Evolutionary conservation across 1,140 invertebrate genomes (phyloP), one percentile per base, ranked within the genome.

Genomic region (Ruditapes philippinarum): DNA sequence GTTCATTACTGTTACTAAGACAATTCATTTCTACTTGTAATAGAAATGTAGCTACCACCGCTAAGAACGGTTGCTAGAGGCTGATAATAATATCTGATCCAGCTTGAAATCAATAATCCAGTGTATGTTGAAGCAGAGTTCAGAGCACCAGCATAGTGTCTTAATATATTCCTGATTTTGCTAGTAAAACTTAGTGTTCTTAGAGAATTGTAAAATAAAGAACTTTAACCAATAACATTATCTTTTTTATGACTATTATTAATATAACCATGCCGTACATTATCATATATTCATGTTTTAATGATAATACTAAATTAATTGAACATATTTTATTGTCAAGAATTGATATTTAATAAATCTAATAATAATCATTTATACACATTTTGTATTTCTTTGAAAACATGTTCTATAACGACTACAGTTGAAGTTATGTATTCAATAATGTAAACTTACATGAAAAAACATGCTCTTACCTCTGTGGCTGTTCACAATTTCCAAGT

Each of bases 381-480:
- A n/a, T n/a, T n/a, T n/a, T n/a, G 49, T 11, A 22, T 51, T 51
- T 51, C 9, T 11, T 51, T 51, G 49, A 12, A 51, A 22, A 51
- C 49, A 51, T 51, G 22, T 11, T 51, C 22, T 51, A 51, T 9
- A 51, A 51, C 9, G 9, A 9, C 49, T 9, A n/a, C n/a, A n/a
- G n/a, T n/a, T n/a, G n/a, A n/a, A n/a, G n/a, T n/a, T n/a, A n/a
- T n/a, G n/a, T n/a, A n/a, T n/a, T n/a, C n/a, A n/a, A n/a, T n/a
- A n/a, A n/a, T n/a, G n/a, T n/a, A n/a, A n/a, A n/a, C n/a, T n/a
- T n/a, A n/a, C n/a, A n/a, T n/a, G n/a, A n/a, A n/a, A n/a, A n/a
- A n/a, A n/a, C n/a, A n/a, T n/a, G n/a, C n/a, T n/a, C 87, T 90
- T 87, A 93, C 92, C 89, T 60, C 87, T 81, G 45, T 28, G 74